Percentiles rank a stretch among this genome's conserved stretches.
These are phyloP conservation scores for Drosophila ustulata DNA, from an alignment of 2,888 invertebrate species.

Conservation along the genomic window DNA sequence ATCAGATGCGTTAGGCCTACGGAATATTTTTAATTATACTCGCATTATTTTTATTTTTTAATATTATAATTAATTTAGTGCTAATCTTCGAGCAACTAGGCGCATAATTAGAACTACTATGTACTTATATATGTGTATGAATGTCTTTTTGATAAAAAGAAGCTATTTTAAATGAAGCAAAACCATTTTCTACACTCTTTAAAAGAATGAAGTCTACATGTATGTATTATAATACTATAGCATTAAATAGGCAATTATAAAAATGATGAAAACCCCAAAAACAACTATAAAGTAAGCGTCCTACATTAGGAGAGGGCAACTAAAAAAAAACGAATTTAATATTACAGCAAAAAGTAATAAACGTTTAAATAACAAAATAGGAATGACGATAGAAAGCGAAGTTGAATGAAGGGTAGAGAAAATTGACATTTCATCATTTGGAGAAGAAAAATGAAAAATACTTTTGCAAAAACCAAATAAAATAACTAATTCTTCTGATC, in stretches of 20 bases:
- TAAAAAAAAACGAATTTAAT: conserved; percentile 73
- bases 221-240: conserved; percentile 78
- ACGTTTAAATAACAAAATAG: conserved; percentile 25
- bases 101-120: conserved; percentile 73
- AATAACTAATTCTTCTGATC: conserved; percentile 65
- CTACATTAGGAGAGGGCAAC: conserved; percentile 78
- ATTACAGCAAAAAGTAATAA: conserved; percentile 57
- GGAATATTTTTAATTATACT: conserved; percentile 13
- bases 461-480: conserved; percentile 46
- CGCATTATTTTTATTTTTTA: conserved; percentile 46
- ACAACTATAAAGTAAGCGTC: conserved; percentile 71
- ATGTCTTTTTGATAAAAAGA: conserved; percentile 82
- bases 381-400: conserved; percentile 6
- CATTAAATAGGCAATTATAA: conserved; percentile 75
- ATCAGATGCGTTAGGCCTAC: conserved; percentile 33
- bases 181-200: conserved; percentile 81
- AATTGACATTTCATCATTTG: conserved; percentile 46
- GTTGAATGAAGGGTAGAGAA: conserved; percentile 28
- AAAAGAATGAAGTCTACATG: conserved; percentile 81
- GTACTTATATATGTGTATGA: conserved; percentile 65
- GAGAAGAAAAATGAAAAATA: conserved; percentile 22
- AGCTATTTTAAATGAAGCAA: conserved; percentile 75
- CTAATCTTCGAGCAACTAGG: conserved; percentile 72
- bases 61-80: conserved; percentile 63
- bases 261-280: conserved; percentile 24